Base-by-base conservation (phyloP, 2,888 invertebrate species). In the Dusona sp. region DNA sequence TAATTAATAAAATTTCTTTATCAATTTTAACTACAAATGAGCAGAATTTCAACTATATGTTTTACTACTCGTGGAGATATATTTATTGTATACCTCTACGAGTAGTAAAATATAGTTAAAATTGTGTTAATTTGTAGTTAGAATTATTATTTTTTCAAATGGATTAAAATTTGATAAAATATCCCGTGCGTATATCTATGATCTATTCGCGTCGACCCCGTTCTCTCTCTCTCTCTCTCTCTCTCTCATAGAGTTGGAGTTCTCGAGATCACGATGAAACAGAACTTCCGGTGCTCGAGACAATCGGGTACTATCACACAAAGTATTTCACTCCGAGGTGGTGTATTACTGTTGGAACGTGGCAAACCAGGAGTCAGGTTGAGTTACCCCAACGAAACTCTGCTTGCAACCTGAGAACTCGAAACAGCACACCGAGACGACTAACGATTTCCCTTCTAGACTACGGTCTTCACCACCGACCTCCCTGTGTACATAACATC, bases 301-400 rank as follows among this genome's bases (percentile, higher is more conserved):
- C 84, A 84, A 84, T 84, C 84, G 80, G 36, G 75, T 38, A 84
- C 75, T 84, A 80, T 84, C 75, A 65, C 68, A 77, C 80, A 80
- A 84, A 84, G 80, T 84, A 84, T 84, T 84, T 77, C 70, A 80
- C 75, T 79, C 33, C 68, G 42, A 54, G 65, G 57, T 80, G 67
- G 61, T 80, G 75, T 38, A 80, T 72, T 79, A 84, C 64, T 65
- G 61, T 57, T 45, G 77, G 51, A 80, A 70, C 57, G 57, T 57
- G 38, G 75, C 57, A 75, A 82, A 77, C 80, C 70, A 84, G 75
- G 64, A 84, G 84, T 45, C 80, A 84, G 61, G 70, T 67, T 72
- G 80, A 77, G 72, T 77, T 84, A 70, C 65, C 68, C 64, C 70
- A 65, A 42, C 57, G 80, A 80, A 84, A 80, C 77, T 79, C 75